phyloP scores from a whole-genome alignment of 2,113 vertebrate genomes.

The Pterocles gutturalis region DNA sequence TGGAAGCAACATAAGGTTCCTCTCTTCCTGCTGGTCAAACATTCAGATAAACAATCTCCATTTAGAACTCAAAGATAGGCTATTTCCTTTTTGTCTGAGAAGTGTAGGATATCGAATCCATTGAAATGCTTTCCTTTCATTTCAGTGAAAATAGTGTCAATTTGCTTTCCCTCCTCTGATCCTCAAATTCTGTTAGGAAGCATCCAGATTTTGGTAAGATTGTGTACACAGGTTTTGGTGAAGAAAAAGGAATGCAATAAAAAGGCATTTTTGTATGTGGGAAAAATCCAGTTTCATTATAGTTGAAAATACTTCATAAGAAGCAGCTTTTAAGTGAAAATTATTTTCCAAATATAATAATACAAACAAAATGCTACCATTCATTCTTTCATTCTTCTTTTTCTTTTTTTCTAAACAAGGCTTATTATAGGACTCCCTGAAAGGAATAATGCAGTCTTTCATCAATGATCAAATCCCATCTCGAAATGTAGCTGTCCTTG shows the following conservation, averaged over 20 bases:
- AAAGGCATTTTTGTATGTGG: background rate
- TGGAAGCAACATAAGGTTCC: background rate
- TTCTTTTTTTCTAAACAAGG: background rate
- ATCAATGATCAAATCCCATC: background rate
- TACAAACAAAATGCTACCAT: background rate
- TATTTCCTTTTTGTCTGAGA: background rate
- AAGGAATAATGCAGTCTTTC: background rate
- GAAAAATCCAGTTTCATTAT: background rate
- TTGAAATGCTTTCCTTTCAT: background rate
- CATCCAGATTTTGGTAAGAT: background rate
- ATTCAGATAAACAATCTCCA: background rate
- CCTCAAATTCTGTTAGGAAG: background rate
- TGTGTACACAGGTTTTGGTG: background rate
- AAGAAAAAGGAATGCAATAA: background rate
- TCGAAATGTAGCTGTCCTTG: background rate
- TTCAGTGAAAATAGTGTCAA: background rate
- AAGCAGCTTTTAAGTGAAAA: background rate
- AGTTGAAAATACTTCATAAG: background rate
- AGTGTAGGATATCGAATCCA: background rate
- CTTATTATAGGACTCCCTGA: background rate
- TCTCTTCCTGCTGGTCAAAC: background rate
- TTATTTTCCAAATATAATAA: background rate
- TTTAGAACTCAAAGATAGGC: background rate
- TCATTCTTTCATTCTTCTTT: background rate
- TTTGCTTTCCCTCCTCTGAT: background rate